Evolutionary conservation across 2,113 vertebrate genomes (phyloP).

Genomic region (Vulpes vulpes): DNA sequence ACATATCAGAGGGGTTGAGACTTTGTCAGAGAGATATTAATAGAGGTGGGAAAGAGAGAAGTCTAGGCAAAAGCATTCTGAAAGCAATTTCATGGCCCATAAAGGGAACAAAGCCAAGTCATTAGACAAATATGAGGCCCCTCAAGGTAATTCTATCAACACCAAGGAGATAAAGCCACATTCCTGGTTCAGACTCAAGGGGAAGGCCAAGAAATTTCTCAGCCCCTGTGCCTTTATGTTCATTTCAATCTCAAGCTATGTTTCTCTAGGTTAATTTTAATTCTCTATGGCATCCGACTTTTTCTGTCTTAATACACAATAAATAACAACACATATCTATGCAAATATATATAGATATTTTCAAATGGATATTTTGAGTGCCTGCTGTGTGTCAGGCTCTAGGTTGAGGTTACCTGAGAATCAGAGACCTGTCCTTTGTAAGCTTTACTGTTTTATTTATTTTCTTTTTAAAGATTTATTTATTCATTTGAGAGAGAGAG

Average conservation of each 20-base stretch:
- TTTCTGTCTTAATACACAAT: background rate
- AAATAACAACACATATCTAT: background rate
- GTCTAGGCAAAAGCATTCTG: background rate
- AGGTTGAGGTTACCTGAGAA: background rate
- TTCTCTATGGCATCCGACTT: background rate
- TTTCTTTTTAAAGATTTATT: background rate
- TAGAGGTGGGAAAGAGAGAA: background rate
- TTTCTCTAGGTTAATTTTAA: background rate
- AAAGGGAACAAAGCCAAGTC: background rate
- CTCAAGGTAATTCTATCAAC: background rate
- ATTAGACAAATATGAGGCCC: background rate
- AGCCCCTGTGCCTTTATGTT: background rate
- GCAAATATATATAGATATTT: background rate
- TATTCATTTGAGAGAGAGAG: background rate
- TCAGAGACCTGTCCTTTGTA: background rate
- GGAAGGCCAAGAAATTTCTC: background rate
- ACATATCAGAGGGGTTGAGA: background rate
- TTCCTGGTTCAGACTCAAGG: background rate
- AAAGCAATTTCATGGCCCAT: background rate
- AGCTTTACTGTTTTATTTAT: background rate
- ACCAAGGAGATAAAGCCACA: background rate
- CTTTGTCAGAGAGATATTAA: background rate
- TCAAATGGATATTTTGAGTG: conserved; percentile 8
- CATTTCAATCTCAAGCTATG: background rate
- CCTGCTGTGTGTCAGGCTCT: background rate